These are phyloP conservation scores for Sinhomidia bicolor DNA, from an alignment of 2,888 invertebrate genomes.

Conservation along the genomic window DNA sequence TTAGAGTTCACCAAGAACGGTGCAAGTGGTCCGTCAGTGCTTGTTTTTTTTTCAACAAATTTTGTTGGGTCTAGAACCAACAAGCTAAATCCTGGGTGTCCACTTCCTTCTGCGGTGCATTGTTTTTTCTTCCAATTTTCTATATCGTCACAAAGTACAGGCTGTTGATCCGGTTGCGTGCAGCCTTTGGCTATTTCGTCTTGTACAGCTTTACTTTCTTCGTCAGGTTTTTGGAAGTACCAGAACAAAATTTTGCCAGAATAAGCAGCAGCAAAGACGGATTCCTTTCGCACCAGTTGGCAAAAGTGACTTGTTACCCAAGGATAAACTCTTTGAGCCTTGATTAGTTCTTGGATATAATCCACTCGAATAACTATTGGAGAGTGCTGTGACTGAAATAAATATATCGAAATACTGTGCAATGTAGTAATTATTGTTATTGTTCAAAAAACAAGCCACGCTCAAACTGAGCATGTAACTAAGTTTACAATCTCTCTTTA, in stretches of 20 bases:
- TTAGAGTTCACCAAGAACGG: slow-evolving; percentile 72
- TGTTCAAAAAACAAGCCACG: too few species aligned
- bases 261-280: slow-evolving; percentile 64
- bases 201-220: neutral
- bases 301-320: slow-evolving; percentile 40
- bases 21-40: slow-evolving; percentile 73
- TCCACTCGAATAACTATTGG: slow-evolving; percentile 54
- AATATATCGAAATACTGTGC: neutral
- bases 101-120: slow-evolving; percentile 2
- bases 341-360: slow-evolving; percentile 32
- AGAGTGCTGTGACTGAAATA: slow-evolving; percentile 54
- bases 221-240: slow-evolving; percentile 66
- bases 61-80: slow-evolving; percentile 33
- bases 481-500: too few species aligned
- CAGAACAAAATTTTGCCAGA: slow-evolving; percentile 75
- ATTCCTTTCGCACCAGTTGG: slow-evolving; percentile 15
- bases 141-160: neutral
- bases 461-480: too few species aligned
- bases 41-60: neutral
- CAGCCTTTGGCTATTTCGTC: neutral
- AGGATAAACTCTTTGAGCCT: slow-evolving; percentile 8
- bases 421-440: neutral
- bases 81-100: slow-evolving; percentile 45
- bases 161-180: neutral
- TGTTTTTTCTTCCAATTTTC: neutral